Base-by-base conservation (phyloP, 23 tunicate species). In the Botrylloides violaceus region DNA sequence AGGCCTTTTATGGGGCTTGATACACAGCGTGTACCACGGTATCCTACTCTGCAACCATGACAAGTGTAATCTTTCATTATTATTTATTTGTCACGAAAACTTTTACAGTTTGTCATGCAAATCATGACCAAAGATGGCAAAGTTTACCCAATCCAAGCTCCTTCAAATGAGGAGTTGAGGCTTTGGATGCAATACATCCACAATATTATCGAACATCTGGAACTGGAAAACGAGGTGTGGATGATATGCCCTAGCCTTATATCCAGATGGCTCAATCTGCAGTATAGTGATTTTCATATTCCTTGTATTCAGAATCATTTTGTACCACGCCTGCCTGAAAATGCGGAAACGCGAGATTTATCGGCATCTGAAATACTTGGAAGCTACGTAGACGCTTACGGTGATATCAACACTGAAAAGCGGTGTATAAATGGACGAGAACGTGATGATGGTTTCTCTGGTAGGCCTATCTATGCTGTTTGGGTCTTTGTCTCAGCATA, bases 61-160 rank as follows among this genome's bases (percentile, higher is more conserved):
- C n/a, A n/a, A n/a, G n/a, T n/a, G n/a, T n/a, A n/a, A n/a, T n/a
- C n/a, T n/a, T n/a, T n/a, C n/a, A n/a, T n/a, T n/a, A n/a, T n/a
- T n/a, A n/a, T n/a, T n/a, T n/a, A n/a, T n/a, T n/a, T n/a, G n/a
- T n/a, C n/a, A n/a, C n/a, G n/a, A n/a, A n/a, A n/a, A n/a, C n/a
- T 5, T 59, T 59, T 59, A 31, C 35, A 85, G 94, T 65, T 81
- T 78, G 85, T 79, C 12, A 81, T 85, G 61, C 78, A 70, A 62
- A 57, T 85, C 3, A 36, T 36, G 24, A 79, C 94, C 9, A 73
- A 25, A 12, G 36, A 64, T 2, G 94, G 94, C 0, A 49, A 49
- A 15, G 72, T 65, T 5, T 85, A 85, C 49, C 94, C 81, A 12
- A 59, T 85, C 32, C 94, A 85, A 75, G 94, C 94, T 25, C 37